A percentile compares a stretch with the other conserved stretches of the same genome.
phyloP scores from a whole-genome alignment of 1,140 invertebrate species.

The Zaprionus davidi region DNA sequence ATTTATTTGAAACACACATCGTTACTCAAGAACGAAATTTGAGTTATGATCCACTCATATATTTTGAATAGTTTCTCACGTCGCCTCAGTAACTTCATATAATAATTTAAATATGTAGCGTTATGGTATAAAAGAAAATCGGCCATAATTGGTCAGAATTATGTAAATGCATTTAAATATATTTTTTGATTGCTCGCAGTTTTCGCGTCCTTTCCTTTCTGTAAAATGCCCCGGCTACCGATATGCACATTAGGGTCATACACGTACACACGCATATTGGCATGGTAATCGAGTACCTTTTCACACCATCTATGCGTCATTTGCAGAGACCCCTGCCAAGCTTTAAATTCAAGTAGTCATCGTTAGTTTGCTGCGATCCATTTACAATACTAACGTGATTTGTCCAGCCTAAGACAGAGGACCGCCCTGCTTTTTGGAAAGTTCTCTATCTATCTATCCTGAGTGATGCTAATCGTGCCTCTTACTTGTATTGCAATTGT shows the following conservation, averaged over 20 bases:
- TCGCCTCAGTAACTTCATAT: no score
- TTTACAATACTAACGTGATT: constrained; percentile 33
- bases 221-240: constrained; percentile 52
- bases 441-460: no score
- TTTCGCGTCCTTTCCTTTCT: constrained; percentile 45
- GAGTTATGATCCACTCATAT: no score
- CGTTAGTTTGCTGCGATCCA: constrained; percentile 57
- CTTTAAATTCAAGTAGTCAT: constrained; percentile 66
- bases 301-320: constrained; percentile 43
- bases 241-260: constrained; percentile 26
- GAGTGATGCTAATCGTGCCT: no score
- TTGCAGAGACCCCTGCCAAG: constrained; percentile 51
- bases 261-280: constrained; percentile 47
- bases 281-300: constrained; percentile 73
- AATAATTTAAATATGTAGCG: neutral
- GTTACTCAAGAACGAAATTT: no score
- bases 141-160: constrained; percentile 65
- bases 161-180: constrained; percentile 61
- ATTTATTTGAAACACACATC: no score
- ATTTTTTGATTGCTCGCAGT: constrained; percentile 13
- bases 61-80: no score
- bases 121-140: constrained; percentile 47
- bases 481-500: no score
- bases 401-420: neutral
- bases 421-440: no score